Evolutionary conservation across 2,113 vertebrate genomes (phyloP).

Genomic region (Choloepus hoffmanni): DNA sequence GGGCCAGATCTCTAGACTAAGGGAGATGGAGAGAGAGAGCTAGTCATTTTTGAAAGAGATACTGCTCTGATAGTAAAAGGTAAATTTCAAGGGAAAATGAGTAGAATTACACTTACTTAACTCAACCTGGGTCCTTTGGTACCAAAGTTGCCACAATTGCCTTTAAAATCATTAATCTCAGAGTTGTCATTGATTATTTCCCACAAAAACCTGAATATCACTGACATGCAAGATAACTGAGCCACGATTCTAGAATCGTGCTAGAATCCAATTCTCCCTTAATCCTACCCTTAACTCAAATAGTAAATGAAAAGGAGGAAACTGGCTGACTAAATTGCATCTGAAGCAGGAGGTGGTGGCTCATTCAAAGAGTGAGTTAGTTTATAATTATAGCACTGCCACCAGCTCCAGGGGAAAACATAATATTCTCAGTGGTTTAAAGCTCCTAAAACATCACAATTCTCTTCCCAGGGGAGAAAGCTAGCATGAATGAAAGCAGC

Average conservation of each 20-base stretch:
- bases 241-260: not conserved
- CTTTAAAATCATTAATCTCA: constrained; percentile 42
- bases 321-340: not conserved
- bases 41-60: not conserved
- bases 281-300: not conserved
- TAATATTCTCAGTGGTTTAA: not conserved
- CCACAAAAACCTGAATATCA: not conserved
- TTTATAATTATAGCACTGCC: not conserved
- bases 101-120: not conserved
- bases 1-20: not conserved
- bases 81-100: not conserved
- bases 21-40: not conserved
- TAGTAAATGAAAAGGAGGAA: not conserved
- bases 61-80: not conserved
- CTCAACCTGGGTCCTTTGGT: not conserved
- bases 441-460: not conserved
- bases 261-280: not conserved
- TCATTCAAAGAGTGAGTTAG: not conserved
- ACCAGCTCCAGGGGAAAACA: not conserved
- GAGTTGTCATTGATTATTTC: constrained; percentile 48
- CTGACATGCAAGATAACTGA: not conserved
- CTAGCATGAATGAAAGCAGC: not conserved
- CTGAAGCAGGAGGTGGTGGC: not conserved
- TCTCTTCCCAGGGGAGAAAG: not conserved
- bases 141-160: not conserved